These are phyloP conservation scores for Magallana gigas DNA, from an alignment of 1,140 invertebrate species.

Conservation along the genomic window DNA sequence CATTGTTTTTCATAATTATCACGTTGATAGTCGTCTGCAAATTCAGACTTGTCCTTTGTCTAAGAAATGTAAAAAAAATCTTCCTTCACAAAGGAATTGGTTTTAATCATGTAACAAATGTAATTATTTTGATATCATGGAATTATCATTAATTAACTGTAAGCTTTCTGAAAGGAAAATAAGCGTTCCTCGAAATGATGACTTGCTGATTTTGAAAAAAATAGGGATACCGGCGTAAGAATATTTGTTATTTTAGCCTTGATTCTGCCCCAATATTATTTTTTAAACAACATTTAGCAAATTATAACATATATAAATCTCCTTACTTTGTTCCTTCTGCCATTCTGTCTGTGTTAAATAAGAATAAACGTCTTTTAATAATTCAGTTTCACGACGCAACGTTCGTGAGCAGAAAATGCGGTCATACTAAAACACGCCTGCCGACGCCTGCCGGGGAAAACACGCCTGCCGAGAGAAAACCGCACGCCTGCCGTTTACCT, in stretches of 20 bases:
- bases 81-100: neutral
- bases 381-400: slow-evolving; percentile 14
- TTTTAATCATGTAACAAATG: too few relatives aligned
- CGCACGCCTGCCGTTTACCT: too few relatives aligned
- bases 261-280: neutral
- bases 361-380: slow-evolving; percentile 35
- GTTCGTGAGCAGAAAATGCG: slow-evolving; percentile 45
- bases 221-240: neutral
- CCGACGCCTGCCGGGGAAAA: too few relatives aligned
- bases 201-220: slow-evolving; percentile 40
- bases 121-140: too few relatives aligned
- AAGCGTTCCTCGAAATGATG: slow-evolving; percentile 9
- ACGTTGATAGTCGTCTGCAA: neutral
- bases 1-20: too few relatives aligned
- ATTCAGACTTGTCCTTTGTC: slow-evolving; percentile 29
- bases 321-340: slow-evolving; percentile 67
- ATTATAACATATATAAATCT: slow-evolving; percentile 15
- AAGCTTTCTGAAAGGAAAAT: neutral
- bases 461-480: too few relatives aligned
- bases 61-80: neutral
- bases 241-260: neutral
- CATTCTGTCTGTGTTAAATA: slow-evolving; percentile 52
- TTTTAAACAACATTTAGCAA: neutral
- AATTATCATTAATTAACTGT: neutral
- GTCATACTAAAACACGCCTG: too few relatives aligned